Percentiles rank a stretch among this genome's conserved stretches.
phyloP scores from a whole-genome alignment of 2,113 vertebrate species.

The Brachypodius melanocephalos region DNA sequence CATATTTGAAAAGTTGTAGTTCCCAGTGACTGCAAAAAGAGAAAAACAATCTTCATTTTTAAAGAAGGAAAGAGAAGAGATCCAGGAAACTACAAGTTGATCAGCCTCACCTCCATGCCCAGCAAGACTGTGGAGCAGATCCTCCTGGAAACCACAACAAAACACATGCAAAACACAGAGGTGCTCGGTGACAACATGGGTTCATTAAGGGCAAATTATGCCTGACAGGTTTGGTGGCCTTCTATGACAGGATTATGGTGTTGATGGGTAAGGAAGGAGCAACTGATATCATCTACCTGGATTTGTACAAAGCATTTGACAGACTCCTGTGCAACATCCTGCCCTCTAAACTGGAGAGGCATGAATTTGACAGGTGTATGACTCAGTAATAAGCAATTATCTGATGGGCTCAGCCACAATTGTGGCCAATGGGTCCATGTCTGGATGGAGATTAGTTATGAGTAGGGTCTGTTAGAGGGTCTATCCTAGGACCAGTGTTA shows the following conservation, averaged over 20 bases:
- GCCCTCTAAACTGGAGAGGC: background rate
- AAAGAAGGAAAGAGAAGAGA: background rate
- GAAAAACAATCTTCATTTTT: background rate
- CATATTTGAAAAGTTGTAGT: background rate
- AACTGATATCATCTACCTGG: background rate
- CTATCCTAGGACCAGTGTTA: background rate
- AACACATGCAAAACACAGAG: background rate
- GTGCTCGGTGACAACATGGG: background rate
- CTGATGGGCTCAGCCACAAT: background rate
- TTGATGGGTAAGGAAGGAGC: background rate
- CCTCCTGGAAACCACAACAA: background rate
- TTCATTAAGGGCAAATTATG: background rate
- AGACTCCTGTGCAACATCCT: background rate
- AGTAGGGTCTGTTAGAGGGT: accelerated
- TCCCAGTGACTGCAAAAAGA: background rate
- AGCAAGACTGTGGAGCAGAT: background rate
- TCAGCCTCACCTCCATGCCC: background rate
- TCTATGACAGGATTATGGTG: background rate
- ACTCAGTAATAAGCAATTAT: background rate
- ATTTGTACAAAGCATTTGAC: background rate
- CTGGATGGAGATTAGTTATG: background rate
- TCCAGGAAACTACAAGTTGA: background rate
- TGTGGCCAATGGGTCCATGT: background rate
- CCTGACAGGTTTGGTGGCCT: background rate
- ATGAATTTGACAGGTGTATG: background rate